Base-by-base conservation (phyloP, 2,888 invertebrate species). In the Dorcus parallelipipedus region DNA sequence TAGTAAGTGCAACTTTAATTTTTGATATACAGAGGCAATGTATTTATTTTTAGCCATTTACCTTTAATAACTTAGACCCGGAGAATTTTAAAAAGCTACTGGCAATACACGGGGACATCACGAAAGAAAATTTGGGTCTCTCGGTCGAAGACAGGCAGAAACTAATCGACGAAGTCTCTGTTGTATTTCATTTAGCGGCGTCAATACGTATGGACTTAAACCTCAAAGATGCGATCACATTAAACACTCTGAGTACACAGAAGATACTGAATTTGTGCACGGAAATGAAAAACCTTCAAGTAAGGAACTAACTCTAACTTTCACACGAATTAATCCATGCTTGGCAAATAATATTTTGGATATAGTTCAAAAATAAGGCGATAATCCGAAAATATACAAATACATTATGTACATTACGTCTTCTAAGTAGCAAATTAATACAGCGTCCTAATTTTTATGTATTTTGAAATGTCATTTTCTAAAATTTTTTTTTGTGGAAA, bases 131-230 rank as follows among this genome's bases (percentile, higher is more conserved):
- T 42, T 73, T 84, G 26, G 81, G 77, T 40, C 66, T 84, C 17
- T 76, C 77, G 1, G 58, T 69, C 2, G 73, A 78, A 41, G 81
- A 83, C 59, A 79, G 81, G 53, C 67, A 76, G 40, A 68, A 77
- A 3, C 64, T 87, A 10, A 71, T 76, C 26, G 76, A 81, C 3
- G 80, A 83, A 38, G 82, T 88, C 3, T 80, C 84, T 9, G 78
- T 86, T 7, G 82, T 89, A 3, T 87, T 90, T 71, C 89, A 90
- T 72, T 85, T 86, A 76, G 90, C 90, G 0, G 90, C 90, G 9
- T 88, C 88, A 50, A 85, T 90, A 38, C 80, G 82, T 59, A 89
- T 90, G 69, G 87, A 90, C 71, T 84, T 88, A 69, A 78, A 83
- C 0, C 76, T 90, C 38, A 84, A 84, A 76, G 71, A 79, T 7